Percentiles rank a stretch among this genome's conserved stretches.
Conservation (phyloP, 2,888 invertebrate genomes). For the Pomacea canaliculata region DNA sequence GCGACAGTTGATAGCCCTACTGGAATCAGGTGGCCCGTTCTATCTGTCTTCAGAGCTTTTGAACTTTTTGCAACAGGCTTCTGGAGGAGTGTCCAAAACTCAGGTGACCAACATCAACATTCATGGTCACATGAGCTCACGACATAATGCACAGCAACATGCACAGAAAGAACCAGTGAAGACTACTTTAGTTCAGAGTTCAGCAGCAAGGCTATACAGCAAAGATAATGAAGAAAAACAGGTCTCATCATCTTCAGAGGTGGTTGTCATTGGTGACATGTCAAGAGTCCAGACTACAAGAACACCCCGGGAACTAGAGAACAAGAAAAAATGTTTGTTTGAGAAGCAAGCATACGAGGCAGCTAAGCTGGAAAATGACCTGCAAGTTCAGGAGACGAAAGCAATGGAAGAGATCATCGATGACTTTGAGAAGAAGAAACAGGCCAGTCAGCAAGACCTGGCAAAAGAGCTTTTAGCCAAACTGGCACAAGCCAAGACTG, state of each 20-base stretch:
- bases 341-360: slow-evolving; percentile 66
- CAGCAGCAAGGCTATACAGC: background rate
- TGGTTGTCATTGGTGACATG: slow-evolving; percentile 36
- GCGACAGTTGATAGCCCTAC: slow-evolving; percentile 63
- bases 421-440: slow-evolving; percentile 59
- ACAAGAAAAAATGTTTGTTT: slow-evolving; percentile 55
- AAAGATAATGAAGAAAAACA: background rate
- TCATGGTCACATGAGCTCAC: slow-evolving; percentile 23
- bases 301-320: slow-evolving; percentile 39
- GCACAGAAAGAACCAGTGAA: slow-evolving; percentile 18
- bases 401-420: slow-evolving; percentile 54
- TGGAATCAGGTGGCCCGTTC: slow-evolving; percentile 65
- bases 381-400: slow-evolving; percentile 57
- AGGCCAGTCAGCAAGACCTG: slow-evolving; percentile 41
- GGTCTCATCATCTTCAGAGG: background rate
- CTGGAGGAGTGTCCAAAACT: slow-evolving; percentile 33
- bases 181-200: slow-evolving; percentile 16
- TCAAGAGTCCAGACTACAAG: slow-evolving; percentile 29
- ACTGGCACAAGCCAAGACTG: slow-evolving; percentile 36
- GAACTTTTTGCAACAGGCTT: slow-evolving; percentile 47
- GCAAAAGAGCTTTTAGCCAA: slow-evolving; percentile 21
- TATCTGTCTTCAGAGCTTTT: slow-evolving; percentile 57
- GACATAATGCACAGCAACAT: slow-evolving; percentile 10
- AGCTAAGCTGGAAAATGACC: slow-evolving; percentile 61
- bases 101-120: slow-evolving; percentile 47